These are phyloP conservation scores for Perognathus longimembris DNA, from an alignment of 2,113 vertebrate genomes.

Conservation along the genomic window DNA sequence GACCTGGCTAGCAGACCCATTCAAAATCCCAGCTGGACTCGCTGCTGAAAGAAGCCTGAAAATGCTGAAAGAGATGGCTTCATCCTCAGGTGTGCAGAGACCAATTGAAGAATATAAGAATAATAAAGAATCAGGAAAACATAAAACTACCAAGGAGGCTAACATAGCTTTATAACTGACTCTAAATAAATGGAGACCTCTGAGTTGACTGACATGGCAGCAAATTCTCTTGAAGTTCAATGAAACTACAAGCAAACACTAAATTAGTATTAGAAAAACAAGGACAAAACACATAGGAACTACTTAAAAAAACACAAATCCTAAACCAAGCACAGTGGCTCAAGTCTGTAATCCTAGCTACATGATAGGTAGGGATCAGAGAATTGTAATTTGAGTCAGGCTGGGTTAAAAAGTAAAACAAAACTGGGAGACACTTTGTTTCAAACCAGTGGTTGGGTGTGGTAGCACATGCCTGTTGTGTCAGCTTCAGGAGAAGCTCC, in stretches of 20 bases:
- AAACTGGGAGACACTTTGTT: not conserved
- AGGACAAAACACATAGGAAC: not conserved
- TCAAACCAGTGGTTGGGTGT: too few species aligned
- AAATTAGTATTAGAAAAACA: not conserved
- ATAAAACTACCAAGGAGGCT: too few species aligned
- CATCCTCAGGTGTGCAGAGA: not conserved
- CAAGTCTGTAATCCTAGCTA: too few species aligned
- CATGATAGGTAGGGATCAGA: too few species aligned
- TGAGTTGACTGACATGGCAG: not conserved
- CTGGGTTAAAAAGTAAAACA: not conserved
- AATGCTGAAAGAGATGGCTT: not conserved
- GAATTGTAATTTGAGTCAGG: too few species aligned
- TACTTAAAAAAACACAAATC: too few species aligned
- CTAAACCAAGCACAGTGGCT: too few species aligned
- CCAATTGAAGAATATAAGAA: not conserved
- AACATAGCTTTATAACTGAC: not conserved
- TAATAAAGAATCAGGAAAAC: not conserved
- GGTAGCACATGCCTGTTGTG: too few species aligned
- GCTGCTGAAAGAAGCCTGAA: not conserved
- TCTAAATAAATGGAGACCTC: not conserved
- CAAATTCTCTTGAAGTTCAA: not conserved
- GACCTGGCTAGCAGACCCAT: not conserved
- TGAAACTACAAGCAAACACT: not conserved
- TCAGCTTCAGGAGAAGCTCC: too few species aligned
- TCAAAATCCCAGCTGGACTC: not conserved